Base-by-base conservation (phyloP, 2,113 vertebrate genomes). In the Leuciscus idus region DNA sequence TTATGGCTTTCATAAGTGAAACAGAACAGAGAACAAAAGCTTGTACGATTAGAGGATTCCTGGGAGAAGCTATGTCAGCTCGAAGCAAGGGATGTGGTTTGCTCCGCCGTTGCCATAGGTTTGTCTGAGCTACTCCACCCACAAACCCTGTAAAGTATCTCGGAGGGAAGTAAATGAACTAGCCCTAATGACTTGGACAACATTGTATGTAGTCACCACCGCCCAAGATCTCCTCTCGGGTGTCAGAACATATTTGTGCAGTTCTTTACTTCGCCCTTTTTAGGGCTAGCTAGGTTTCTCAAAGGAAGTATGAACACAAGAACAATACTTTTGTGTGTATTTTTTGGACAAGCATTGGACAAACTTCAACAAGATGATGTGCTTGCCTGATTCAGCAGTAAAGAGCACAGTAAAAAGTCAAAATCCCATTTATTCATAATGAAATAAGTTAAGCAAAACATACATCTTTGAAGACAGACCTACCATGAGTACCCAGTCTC, bases 221-320 rank as follows among this genome's bases (percentile, higher is more conserved):
- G 9, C 61, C 61, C 79, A 81, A 50, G 26, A 81, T 81, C 79
- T 64, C 59, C 5, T 82, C 72, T 36, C 26, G 26, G 4, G n/a
- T 64, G 68, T 73, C 78, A 57, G 62, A 88, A 87, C 12, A 2
- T 59, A 81, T 80, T 87, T 73, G 80, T 80, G 72, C 70, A 68
- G 50, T 81, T 70, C 59, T 84, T 55, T 84, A 50, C 55, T 23
- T 68, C 61, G 17, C 43, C 70, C 77, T 85, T 80, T 79, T 39
- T 79, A 61, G 77, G 66, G 62, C 72, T 66, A 75, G 78, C 36
- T 79, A 15, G 39, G 66, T 57, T 87, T 68, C 55, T 72, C 52
- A 82, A 77, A 23, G 43, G 23, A 83, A 43, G 55, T n/a, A 13
- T 77, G 57, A 82, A 85, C 13, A 77, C 46, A 9, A 76, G 57